Conservation (phyloP, 2,888 invertebrate species). For the Nephrocerus scutellatus region DNA sequence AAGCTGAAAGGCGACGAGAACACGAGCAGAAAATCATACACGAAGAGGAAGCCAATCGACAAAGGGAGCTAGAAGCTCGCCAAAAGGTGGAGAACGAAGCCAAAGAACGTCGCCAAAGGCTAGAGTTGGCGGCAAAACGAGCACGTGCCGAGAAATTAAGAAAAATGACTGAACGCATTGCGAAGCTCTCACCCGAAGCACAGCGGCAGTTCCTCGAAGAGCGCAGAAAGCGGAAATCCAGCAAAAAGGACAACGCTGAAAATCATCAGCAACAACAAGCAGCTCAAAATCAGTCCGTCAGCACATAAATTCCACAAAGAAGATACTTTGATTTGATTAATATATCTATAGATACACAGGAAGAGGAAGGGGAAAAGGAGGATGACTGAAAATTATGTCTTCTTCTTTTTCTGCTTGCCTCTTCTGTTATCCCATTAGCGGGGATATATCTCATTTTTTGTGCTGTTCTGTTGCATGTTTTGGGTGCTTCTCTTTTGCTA, state of each 20-base stretch:
- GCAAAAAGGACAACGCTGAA: conserved; percentile 23
- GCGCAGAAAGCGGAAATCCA: conserved; percentile 35
- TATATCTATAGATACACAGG: too few relatives aligned
- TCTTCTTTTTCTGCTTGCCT: too few relatives aligned
- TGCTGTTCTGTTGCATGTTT: conserved; percentile 3
- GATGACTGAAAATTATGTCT: too few relatives aligned
- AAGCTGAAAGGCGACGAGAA: conserved; percentile 27
- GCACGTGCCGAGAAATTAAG: conserved; percentile 29
- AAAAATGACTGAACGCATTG: conserved; percentile 34
- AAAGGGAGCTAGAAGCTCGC: conserved; percentile 28
- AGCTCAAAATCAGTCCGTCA: conserved; percentile 21
- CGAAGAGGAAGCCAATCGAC: conserved; percentile 32
- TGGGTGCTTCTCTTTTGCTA: conserved; percentile 7
- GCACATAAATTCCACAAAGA: conserved; percentile 24
- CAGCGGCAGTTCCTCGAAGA: conserved; percentile 36
- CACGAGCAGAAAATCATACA: conserved; percentile 30
- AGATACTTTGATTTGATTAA: too few relatives aligned
- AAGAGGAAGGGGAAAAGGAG: too few relatives aligned
- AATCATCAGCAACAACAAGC: too few relatives aligned
- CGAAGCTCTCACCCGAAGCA: conserved; percentile 37
- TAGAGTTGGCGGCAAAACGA: conserved; percentile 28
- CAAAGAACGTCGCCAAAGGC: conserved; percentile 23
- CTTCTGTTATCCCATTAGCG: conserved; percentile 10
- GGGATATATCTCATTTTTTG: conserved; percentile 2
- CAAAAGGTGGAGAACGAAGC: conserved; percentile 26